Conservation (phyloP, 2,888 invertebrate species). For the Noctuana brunneofusca region DNA sequence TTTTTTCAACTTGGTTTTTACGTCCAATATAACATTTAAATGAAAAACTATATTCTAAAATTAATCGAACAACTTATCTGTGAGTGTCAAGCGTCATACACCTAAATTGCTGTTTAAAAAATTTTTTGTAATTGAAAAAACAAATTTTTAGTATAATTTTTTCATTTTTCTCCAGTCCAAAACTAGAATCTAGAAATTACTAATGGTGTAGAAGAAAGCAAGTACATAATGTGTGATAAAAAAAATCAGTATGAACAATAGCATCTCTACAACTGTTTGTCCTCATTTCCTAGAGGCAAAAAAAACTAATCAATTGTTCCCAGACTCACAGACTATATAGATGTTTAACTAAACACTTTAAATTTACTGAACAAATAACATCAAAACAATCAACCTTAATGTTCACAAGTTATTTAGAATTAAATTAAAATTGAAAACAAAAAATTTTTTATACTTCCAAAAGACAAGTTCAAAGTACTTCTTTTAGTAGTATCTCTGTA, state of each 20-base stretch:
- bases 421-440: neutral
- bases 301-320: constrained; percentile 27
- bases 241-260: constrained; percentile 36
- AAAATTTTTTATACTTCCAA: neutral
- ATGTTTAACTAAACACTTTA: neutral
- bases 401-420: constrained; percentile 1
- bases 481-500: too few relatives aligned
- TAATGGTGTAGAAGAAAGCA: neutral
- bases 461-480: too few relatives aligned
- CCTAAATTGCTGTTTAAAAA: too few relatives aligned
- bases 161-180: too few relatives aligned
- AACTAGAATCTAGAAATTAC: neutral
- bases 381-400: neutral
- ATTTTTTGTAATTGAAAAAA: too few relatives aligned
- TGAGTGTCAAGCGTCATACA: too few relatives aligned
- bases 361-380: constrained; percentile 1
- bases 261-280: constrained; percentile 17
- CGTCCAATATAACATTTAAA: neutral
- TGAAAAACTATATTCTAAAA: too few relatives aligned
- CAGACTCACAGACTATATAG: constrained; percentile 1
- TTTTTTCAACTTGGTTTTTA: neutral
- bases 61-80: too few relatives aligned
- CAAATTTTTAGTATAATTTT: too few relatives aligned
- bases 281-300: constrained; percentile 25
- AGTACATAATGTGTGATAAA: neutral